Evolutionary conservation across 2,113 vertebrate species (phyloP).

Genomic region (Pteronura brasiliensis): DNA sequence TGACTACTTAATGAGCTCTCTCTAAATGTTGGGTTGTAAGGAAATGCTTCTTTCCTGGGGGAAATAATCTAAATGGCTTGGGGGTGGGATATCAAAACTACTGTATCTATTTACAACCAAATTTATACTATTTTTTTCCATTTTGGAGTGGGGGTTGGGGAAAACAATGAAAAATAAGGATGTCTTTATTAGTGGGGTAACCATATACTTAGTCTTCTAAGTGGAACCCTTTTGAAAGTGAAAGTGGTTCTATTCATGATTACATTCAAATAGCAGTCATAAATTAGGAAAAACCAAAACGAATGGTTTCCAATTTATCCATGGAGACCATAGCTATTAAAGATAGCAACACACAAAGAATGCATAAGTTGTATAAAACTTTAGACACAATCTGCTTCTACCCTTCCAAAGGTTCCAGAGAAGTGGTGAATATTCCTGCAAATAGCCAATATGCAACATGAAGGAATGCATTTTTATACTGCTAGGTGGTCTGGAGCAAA

Average conservation of each 20-base stretch:
- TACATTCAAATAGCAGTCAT: not conserved
- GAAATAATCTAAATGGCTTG: not conserved
- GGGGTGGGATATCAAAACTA: not conserved
- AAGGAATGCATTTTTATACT: not conserved
- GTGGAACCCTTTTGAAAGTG: not conserved
- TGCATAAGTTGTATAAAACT: not conserved
- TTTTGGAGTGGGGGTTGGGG: not conserved
- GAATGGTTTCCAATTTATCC: not conserved
- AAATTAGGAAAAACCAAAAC: not conserved
- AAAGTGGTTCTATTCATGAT: slow-evolving; percentile 3
- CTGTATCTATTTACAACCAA: not conserved
- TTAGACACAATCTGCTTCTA: not conserved
- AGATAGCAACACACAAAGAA: not conserved
- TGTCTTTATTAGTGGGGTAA: not conserved
- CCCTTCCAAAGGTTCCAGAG: not conserved
- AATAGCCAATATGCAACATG: not conserved
- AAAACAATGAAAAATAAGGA: not conserved
- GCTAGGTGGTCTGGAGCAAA: not conserved
- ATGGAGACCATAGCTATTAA: not conserved
- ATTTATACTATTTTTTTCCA: not conserved
- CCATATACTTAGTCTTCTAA: not conserved
- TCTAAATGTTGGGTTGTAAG: not conserved
- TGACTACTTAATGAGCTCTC: not conserved
- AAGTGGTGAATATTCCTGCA: not conserved
- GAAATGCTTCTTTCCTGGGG: not conserved